Conservation (phyloP, 2,113 vertebrate species). For the Pycnonotus jocosus region DNA sequence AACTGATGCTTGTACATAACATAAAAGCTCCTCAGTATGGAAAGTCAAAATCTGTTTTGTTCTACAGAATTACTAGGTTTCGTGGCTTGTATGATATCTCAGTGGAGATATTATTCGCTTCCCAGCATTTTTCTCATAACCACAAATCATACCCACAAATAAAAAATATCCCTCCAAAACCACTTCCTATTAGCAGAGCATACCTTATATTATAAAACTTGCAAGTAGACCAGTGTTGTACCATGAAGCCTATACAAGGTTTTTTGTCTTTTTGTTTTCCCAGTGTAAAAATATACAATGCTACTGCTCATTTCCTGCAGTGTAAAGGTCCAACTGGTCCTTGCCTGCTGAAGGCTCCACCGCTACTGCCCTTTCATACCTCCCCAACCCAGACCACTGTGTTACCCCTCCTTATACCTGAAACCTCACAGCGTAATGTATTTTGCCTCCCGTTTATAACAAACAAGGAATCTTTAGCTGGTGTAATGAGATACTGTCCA, state of each 20-base stretch:
- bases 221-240: slow-evolving; percentile 75
- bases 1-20: slow-evolving; percentile 8
- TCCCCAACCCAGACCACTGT: slow-evolving; percentile 93
- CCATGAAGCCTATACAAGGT: slow-evolving; percentile 72
- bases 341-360: slow-evolving; percentile 20
- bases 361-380: slow-evolving; percentile 78
- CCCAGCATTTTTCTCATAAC: slow-evolving; percentile 39
- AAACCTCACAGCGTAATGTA: slow-evolving; percentile 87
- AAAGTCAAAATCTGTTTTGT: slow-evolving; percentile 1
- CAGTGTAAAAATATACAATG: slow-evolving; percentile 78
- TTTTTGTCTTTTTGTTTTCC: slow-evolving; percentile 51
- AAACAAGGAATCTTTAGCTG: slow-evolving; percentile 85
- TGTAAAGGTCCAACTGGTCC: slow-evolving; percentile 48
- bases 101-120: slow-evolving; percentile 16
- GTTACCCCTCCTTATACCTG: slow-evolving; percentile 84
- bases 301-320: slow-evolving; percentile 56
- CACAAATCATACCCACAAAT: slow-evolving; percentile 57
- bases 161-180: slow-evolving; percentile 43
- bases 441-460: slow-evolving; percentile 87
- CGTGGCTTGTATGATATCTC: neutral
- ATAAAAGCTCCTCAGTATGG: neutral
- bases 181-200: slow-evolving; percentile 62
- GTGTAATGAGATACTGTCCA: slow-evolving; percentile 89
- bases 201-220: slow-evolving; percentile 67
- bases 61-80: slow-evolving; percentile 22